These are phyloP conservation scores for Listronotus oregonensis DNA, from an alignment of 1,140 invertebrate genomes.

Conservation along the genomic window DNA sequence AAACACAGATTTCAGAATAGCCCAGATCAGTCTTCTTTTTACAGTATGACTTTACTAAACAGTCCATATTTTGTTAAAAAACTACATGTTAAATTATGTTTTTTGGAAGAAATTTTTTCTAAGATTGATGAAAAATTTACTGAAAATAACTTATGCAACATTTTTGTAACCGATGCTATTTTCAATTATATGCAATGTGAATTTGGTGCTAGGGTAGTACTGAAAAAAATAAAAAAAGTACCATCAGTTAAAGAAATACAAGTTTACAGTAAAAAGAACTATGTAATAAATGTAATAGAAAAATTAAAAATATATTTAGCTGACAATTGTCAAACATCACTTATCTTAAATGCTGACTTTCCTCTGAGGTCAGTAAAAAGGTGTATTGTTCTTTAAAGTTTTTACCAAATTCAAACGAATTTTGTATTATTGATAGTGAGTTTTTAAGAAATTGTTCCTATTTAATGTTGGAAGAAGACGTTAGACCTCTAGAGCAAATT, in stretches of 20 bases:
- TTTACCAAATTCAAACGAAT: conserved; percentile 60
- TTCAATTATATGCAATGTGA: conserved; percentile 49
- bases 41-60: conserved; percentile 18
- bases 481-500: conserved; percentile 3
- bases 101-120: conserved; percentile 37
- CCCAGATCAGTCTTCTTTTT: neutral
- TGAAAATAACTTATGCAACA: conserved; percentile 15
- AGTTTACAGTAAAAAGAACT: conserved; percentile 38
- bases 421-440: conserved; percentile 64
- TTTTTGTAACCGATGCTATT: conserved; percentile 43
- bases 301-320: conserved; percentile 65
- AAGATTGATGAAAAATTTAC: conserved; percentile 7
- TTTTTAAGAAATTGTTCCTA: conserved; percentile 61
- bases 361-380: conserved; percentile 60
- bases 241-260: conserved; percentile 41
- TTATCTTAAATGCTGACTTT: conserved; percentile 66
- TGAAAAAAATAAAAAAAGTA: conserved; percentile 45
- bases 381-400: conserved; percentile 59
- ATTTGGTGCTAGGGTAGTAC: conserved; percentile 54
- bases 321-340: conserved; percentile 58
- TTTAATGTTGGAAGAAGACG: conserved; percentile 21
- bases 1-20: neutral
- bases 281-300: conserved; percentile 59
- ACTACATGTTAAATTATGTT: conserved; percentile 33
- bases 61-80: conserved; percentile 28